Conservation (phyloP, 1,140 invertebrate species). For the Dufourea novaeangliae region DNA sequence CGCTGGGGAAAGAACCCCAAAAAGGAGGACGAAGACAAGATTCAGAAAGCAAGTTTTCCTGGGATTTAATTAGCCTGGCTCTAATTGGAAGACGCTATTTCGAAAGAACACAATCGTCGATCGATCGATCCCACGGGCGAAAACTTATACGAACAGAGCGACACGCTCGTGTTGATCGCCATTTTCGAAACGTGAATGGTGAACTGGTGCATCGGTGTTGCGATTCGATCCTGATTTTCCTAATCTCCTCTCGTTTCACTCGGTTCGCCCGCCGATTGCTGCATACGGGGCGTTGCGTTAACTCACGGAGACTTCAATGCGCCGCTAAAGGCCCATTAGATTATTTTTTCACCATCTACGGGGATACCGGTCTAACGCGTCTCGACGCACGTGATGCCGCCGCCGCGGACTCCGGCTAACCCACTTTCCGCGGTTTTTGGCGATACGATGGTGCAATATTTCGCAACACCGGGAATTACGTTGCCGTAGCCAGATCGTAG, state of each 20-base stretch:
- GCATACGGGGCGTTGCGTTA: not conserved
- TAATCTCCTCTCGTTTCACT: not conserved
- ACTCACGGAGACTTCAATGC: not conserved
- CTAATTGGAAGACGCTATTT: conserved; percentile 24
- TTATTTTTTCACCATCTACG: not conserved
- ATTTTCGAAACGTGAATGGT: conserved; percentile 5
- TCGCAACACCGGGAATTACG: not conserved
- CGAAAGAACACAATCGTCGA: not conserved
- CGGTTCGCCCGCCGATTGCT: not conserved
- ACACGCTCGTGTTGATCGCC: not conserved
- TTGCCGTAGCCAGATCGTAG: not conserved
- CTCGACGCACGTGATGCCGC: not conserved
- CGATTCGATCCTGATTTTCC: not conserved
- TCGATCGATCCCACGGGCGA: not conserved
- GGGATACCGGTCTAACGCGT: not conserved
- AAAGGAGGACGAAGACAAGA: not conserved
- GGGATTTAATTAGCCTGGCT: conserved; percentile 3
- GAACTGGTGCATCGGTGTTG: conserved; percentile 37
- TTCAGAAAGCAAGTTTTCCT: not conserved
- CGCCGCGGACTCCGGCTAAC: not conserved
- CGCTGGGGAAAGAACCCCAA: no score
- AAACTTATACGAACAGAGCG: not conserved
- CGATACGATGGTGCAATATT: conserved; percentile 18
- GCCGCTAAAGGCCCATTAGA: not conserved
- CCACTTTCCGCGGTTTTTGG: conserved; percentile 38